Evolutionary conservation across 2,113 vertebrate genomes (phyloP).

Genomic region (Hippoglossus stenolepis): DNA sequence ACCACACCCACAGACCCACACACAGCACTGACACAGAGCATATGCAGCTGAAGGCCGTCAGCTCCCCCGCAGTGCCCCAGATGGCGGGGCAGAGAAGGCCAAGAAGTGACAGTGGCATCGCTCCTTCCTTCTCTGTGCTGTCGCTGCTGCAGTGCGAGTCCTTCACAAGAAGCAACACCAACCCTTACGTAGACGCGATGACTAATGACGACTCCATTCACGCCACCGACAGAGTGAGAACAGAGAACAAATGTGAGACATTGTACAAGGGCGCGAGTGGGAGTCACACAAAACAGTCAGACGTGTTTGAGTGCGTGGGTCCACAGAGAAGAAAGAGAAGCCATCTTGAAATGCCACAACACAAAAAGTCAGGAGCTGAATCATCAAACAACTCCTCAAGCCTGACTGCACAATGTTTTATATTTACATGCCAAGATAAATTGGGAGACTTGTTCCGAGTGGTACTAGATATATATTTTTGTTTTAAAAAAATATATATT

Average conservation of each 20-base stretch:
- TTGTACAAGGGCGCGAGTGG: slow-evolving; percentile 58
- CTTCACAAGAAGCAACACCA: neutral
- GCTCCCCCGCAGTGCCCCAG: slow-evolving; percentile 28
- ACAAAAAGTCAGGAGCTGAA: neutral
- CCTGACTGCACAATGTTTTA: no score
- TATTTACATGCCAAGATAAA: no score
- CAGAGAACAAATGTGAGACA: slow-evolving; percentile 47
- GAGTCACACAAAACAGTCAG: slow-evolving; percentile 59
- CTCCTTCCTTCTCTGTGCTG: neutral
- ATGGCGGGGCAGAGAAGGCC: slow-evolving; percentile 36
- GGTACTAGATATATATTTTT: no score
- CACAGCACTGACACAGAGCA: slow-evolving; percentile 3
- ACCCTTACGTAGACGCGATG: slow-evolving; percentile 1
- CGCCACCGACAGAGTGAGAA: slow-evolving; percentile 12
- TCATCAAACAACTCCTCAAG: neutral
- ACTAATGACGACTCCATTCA: slow-evolving; percentile 43
- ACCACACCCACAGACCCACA: no score
- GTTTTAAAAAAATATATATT: no score
- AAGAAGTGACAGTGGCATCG: neutral
- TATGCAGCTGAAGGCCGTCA: slow-evolving; percentile 8
- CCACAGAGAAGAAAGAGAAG: slow-evolving; percentile 4
- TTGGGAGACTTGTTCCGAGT: no score
- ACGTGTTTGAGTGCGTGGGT: slow-evolving; percentile 2
- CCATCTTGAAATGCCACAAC: neutral
- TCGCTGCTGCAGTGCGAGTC: neutral